Evolutionary conservation across 2,888 invertebrate genomes (phyloP).

Genomic region (Tricholauxania praeusta): DNA sequence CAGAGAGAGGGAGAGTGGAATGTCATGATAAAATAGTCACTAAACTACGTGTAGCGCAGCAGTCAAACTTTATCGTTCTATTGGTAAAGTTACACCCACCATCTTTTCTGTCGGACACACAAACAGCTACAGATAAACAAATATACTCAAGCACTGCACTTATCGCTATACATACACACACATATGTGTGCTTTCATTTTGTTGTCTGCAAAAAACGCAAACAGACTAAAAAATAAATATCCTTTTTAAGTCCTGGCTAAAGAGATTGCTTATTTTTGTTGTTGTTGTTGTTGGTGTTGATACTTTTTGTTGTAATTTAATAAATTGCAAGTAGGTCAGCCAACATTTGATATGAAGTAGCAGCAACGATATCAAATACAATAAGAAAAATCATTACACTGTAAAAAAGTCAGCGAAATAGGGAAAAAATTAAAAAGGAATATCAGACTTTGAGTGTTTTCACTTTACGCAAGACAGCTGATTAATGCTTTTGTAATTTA

Average conservation of each 20-base stretch:
- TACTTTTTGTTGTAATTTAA: slow-evolving; percentile 34
- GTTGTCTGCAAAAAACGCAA: background rate
- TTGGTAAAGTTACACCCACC: background rate
- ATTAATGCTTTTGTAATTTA: too few species aligned
- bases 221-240: slow-evolving; percentile 1
- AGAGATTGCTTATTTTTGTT: background rate
- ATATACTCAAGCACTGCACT: background rate
- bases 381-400: slow-evolving; percentile 6
- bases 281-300: background rate
- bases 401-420: background rate
- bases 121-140: background rate
- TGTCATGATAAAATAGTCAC: background rate
- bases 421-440: background rate
- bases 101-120: background rate
- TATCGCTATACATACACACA: background rate
- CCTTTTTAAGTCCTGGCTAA: slow-evolving; percentile 1
- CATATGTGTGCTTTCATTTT: background rate
- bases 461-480: too few species aligned
- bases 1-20: slow-evolving; percentile 5
- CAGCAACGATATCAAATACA: slow-evolving; percentile 19
- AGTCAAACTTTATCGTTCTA: background rate
- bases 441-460: background rate
- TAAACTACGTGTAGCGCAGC: background rate
- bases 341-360: slow-evolving; percentile 17
- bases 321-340: slow-evolving; percentile 45